Evolutionary conservation across 2,888 invertebrate species (phyloP).

Genomic region (Nipponacmea schrenckii): DNA sequence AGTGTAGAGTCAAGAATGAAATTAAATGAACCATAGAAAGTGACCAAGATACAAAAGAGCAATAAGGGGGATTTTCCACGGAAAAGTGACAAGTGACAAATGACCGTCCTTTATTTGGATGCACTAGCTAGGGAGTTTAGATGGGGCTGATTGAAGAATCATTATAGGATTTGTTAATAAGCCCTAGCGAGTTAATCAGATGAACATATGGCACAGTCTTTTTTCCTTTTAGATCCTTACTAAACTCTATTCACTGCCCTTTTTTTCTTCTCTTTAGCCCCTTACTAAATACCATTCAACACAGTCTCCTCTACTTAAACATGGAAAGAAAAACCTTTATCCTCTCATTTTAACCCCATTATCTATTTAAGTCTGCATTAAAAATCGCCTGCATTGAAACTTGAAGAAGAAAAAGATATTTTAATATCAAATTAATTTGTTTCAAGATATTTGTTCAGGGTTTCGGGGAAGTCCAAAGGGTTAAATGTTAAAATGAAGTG

Average conservation of each 20-base stretch:
- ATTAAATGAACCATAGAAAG: conserved; percentile 6
- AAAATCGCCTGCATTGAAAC: too few relatives aligned
- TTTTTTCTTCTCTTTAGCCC: too few relatives aligned
- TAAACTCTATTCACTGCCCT: background rate
- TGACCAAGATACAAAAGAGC: conserved; percentile 7
- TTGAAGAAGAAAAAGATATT: too few relatives aligned
- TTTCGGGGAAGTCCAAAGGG: too few relatives aligned
- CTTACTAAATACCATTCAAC: too few relatives aligned
- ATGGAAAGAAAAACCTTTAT: too few relatives aligned
- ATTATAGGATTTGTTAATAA: conserved; percentile 8
- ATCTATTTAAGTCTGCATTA: too few relatives aligned
- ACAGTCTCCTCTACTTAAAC: too few relatives aligned
- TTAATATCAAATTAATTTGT: too few relatives aligned
- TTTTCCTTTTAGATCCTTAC: background rate
- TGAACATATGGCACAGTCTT: conserved; percentile 8
- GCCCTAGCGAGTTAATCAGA: conserved; percentile 1
- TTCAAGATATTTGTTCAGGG: too few relatives aligned
- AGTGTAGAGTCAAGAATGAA: conserved; percentile 1
- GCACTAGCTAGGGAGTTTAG: conserved; percentile 1
- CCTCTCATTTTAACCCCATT: too few relatives aligned
- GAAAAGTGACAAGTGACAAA: conserved; percentile 5
- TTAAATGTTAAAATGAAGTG: too few relatives aligned
- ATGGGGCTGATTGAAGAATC: conserved; percentile 4
- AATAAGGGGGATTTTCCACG: background rate
- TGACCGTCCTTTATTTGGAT: background rate